A percentile compares a stretch with the other conserved stretches of the same genome.
Evolutionary conservation across 1,140 invertebrate genomes (phyloP).

Genomic region (Eurytemora carolleeae): DNA sequence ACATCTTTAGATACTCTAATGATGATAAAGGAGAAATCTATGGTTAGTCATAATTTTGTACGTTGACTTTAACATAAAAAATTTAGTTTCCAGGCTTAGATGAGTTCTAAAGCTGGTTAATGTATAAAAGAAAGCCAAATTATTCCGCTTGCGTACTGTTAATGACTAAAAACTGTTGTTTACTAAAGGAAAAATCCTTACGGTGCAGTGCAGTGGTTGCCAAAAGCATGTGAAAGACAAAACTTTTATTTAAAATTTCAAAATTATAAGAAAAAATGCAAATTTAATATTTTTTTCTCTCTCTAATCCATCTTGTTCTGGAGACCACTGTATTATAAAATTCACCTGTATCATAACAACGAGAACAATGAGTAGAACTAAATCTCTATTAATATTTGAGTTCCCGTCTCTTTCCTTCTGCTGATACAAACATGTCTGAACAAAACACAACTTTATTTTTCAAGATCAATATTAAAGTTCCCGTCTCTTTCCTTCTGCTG

Average conservation of each 20-base stretch:
- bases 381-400: constrained; percentile 13
- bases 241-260: neutral
- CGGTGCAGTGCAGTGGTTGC: neutral
- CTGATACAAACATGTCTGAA: no score
- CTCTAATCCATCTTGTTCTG: no score
- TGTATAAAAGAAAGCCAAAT: no score
- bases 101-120: no score
- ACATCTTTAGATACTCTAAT: no score
- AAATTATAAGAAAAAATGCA: neutral
- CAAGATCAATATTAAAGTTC: neutral
- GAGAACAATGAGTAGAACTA: constrained; percentile 7
- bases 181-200: neutral
- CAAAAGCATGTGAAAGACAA: neutral
- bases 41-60: no score
- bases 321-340: no score
- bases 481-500: neutral
- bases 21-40: no score
- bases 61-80: no score
- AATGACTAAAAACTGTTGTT: no score
- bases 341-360: constrained; percentile 15
- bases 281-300: neutral
- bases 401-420: constrained; percentile 12
- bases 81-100: no score
- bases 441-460: neutral
- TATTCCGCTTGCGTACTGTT: no score